Evolutionary conservation across 2,888 invertebrate genomes (phyloP).

Genomic region (Panorpa germanica): DNA sequence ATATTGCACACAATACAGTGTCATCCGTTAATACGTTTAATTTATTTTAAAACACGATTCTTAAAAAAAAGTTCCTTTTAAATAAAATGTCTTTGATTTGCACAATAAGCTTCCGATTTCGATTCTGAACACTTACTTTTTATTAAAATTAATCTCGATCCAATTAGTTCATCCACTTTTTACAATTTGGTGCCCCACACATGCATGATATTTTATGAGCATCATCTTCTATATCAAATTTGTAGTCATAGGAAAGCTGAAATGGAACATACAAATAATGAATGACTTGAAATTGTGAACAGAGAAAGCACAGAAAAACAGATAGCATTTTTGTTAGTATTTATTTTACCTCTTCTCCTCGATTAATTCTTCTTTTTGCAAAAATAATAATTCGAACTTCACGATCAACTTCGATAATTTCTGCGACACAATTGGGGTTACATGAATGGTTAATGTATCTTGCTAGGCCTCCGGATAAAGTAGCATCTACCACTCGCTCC

Average conservation of each 20-base stretch:
- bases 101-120: no score
- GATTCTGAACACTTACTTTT: no score
- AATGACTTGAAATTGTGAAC: neutral
- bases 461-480: conserved; percentile 88
- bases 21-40: no score
- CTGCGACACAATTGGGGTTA: conserved; percentile 97
- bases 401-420: conserved; percentile 91
- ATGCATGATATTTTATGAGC: conserved; percentile 97
- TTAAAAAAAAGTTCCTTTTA: no score
- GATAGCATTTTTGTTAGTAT: no score
- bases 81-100: no score
- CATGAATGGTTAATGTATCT: conserved; percentile 99
- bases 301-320: conserved; percentile 7
- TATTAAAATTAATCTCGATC: no score
- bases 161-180: conserved; percentile 98
- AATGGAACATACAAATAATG: conserved; percentile 17
- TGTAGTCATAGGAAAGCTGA: conserved; percentile 82
- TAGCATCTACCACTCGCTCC: conserved; percentile 95
- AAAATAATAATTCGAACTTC: conserved; percentile 95
- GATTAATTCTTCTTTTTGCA: conserved; percentile 83
- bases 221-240: conserved; percentile 98
- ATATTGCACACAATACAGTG: no score
- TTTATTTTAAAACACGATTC: no score
- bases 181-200: conserved; percentile 96
- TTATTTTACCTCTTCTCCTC: conserved; percentile 82